Conservation (phyloP, 2,888 invertebrate species). For the Drosophila prolongata region DNA sequence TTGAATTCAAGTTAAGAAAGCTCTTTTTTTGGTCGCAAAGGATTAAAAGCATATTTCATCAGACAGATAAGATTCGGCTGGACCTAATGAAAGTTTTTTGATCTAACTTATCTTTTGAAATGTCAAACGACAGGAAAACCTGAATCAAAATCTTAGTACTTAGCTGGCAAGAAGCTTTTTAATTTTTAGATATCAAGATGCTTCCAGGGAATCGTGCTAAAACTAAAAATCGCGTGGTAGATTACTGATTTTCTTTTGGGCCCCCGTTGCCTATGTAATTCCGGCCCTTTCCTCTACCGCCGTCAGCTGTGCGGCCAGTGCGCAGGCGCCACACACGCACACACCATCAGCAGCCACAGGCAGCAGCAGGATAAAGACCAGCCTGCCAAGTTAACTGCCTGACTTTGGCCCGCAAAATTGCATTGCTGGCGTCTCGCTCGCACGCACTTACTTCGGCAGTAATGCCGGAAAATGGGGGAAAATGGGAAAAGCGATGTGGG, state of each 20-base stretch:
- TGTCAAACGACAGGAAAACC: too few species aligned
- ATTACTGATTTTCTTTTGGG: neutral
- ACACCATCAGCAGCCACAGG: conserved; percentile 22
- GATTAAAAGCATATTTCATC: too few species aligned
- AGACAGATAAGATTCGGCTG: too few species aligned
- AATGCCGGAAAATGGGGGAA: conserved; percentile 44
- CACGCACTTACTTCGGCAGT: conserved; percentile 49
- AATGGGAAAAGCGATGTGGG: conserved; percentile 3
- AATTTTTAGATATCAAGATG: too few species aligned
- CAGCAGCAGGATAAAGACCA: conserved; percentile 14
- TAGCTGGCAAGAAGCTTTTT: too few species aligned
- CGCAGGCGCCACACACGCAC: conserved; percentile 48
- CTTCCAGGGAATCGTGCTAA: too few species aligned
- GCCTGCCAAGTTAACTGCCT: conserved; percentile 48
- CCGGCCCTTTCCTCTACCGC: conserved; percentile 18
- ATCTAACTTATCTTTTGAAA: too few species aligned
- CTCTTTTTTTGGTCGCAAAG: too few species aligned
- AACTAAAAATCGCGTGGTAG: neutral
- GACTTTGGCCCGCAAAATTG: conserved; percentile 67
- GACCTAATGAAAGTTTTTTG: too few species aligned
- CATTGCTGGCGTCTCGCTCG: conserved; percentile 71
- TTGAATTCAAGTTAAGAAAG: too few species aligned
- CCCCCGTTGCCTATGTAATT: neutral
- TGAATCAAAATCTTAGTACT: too few species aligned
- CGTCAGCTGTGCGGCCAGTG: conserved; percentile 42